These are phyloP conservation scores for Xenopus laevis DNA, from an alignment of 2,113 vertebrate genomes.

Conservation along the genomic window DNA sequence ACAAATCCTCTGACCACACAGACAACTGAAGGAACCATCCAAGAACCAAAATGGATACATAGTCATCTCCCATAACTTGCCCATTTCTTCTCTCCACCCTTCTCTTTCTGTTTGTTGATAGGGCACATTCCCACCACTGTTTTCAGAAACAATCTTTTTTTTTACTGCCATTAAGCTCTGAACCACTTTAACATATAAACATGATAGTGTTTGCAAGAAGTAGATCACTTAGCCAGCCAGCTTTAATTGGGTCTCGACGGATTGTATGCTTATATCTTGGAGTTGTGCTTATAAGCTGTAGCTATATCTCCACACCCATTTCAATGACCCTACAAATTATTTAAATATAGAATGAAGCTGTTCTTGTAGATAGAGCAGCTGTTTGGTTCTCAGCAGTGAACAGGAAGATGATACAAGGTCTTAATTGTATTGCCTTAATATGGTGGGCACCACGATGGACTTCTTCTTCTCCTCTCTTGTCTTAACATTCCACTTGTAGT, in stretches of 20 bases:
- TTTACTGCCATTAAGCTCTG: not conserved
- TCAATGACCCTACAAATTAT: not conserved
- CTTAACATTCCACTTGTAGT: constrained; percentile 27
- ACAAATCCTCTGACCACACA: constrained; percentile 67
- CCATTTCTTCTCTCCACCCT: not conserved
- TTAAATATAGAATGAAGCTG: not conserved
- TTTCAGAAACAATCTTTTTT: not conserved
- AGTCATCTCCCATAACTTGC: constrained; percentile 28
- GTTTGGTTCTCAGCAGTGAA: not conserved
- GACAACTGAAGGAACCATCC: constrained; percentile 44
- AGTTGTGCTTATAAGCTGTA: not conserved
- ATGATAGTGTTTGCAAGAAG: no score
- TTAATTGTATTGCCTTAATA: not conserved
- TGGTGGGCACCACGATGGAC: not conserved
- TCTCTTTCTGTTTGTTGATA: not conserved
- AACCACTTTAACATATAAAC: no score
- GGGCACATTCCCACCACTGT: not conserved
- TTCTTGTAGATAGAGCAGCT: no score
- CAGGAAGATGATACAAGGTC: not conserved
- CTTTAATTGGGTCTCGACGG: not conserved
- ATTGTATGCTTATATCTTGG: not conserved
- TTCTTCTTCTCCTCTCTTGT: not conserved
- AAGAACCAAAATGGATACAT: not conserved
- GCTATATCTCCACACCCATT: not conserved
- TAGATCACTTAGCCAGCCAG: not conserved